A percentile compares a stretch with the other conserved stretches of the same genome.
phyloP scores from a whole-genome alignment of 2,888 invertebrate genomes.

The Leistus spinibarbis region DNA sequence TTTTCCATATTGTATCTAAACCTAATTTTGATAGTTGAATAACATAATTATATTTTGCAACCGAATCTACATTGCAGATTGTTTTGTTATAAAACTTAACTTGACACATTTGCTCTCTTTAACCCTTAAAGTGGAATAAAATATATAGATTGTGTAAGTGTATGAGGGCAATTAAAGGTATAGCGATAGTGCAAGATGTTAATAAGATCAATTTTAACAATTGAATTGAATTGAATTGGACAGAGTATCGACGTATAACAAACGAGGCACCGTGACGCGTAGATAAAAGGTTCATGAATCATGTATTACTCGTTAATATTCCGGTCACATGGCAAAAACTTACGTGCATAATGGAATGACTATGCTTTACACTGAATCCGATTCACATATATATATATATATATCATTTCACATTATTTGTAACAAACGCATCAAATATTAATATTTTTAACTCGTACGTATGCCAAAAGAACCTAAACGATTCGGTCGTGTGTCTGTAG shows the following conservation, averaged over 20 bases:
- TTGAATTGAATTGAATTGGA: constrained; percentile 23
- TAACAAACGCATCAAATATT: background rate
- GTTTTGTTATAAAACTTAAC: too few relatives aligned
- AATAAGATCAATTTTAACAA: constrained; percentile 24
- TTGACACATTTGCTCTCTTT: too few relatives aligned
- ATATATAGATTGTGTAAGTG: too few relatives aligned
- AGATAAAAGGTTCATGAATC: constrained; percentile 22
- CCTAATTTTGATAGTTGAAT: background rate
- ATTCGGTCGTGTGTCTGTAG: too few relatives aligned
- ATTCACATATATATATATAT: background rate
- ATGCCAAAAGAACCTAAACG: too few relatives aligned
- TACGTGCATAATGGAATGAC: constrained; percentile 14
- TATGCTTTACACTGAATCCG: background rate
- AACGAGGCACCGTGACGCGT: background rate
- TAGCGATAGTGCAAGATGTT: background rate
- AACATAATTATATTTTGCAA: background rate
- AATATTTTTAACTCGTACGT: background rate
- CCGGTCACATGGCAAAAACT: constrained; percentile 20
- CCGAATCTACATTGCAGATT: too few relatives aligned
- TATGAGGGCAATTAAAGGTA: constrained; percentile 21
- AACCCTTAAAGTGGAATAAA: too few relatives aligned
- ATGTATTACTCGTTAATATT: constrained; percentile 22
- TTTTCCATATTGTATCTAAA: background rate
- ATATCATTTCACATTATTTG: background rate
- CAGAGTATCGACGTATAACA: background rate